Evolutionary conservation across 92 coral and sea anemone species (phyloP).

Genomic region (Zoanthus sociatus): DNA sequence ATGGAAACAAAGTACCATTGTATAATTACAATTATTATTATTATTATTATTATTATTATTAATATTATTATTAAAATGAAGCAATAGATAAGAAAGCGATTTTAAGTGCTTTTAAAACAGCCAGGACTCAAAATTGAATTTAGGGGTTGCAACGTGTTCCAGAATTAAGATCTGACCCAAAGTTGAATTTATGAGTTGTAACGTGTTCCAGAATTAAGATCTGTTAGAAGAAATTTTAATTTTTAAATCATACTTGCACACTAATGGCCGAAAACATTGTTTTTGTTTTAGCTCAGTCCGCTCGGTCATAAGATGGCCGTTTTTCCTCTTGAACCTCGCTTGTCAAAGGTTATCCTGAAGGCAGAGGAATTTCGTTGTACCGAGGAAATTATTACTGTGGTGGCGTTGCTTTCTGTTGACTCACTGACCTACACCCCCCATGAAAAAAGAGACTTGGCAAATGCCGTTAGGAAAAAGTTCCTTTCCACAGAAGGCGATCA

Average conservation of each 20-base stretch:
- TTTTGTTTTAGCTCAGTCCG: slow-evolving; percentile 71
- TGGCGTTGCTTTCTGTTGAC: slow-evolving; percentile 93
- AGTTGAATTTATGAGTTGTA: too few relatives aligned
- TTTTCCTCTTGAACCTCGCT: slow-evolving; percentile 95
- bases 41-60: too few relatives aligned
- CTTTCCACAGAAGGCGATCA: slow-evolving; percentile 97
- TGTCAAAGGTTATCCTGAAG: slow-evolving; percentile 83
- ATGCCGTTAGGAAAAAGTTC: slow-evolving; percentile 87
- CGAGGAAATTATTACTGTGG: slow-evolving; percentile 90
- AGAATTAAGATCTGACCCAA: too few relatives aligned
- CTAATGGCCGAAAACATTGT: neutral
- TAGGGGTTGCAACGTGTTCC: too few relatives aligned
- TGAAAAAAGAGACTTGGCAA: slow-evolving; percentile 87
- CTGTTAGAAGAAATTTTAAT: too few relatives aligned
- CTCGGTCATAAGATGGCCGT: slow-evolving; percentile 86
- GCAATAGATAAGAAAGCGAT: too few relatives aligned
- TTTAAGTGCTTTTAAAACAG: too few relatives aligned
- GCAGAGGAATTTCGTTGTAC: slow-evolving; percentile 84
- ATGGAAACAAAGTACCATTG: too few relatives aligned
- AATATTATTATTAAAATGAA: too few relatives aligned
- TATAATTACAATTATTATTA: too few relatives aligned
- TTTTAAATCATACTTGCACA: neutral
- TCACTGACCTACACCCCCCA: slow-evolving; percentile 95
- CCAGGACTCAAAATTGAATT: too few relatives aligned
- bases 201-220: too few relatives aligned